Evolutionary conservation across 2,888 invertebrate species (phyloP).

Genomic region (Cantharis rustica): DNA sequence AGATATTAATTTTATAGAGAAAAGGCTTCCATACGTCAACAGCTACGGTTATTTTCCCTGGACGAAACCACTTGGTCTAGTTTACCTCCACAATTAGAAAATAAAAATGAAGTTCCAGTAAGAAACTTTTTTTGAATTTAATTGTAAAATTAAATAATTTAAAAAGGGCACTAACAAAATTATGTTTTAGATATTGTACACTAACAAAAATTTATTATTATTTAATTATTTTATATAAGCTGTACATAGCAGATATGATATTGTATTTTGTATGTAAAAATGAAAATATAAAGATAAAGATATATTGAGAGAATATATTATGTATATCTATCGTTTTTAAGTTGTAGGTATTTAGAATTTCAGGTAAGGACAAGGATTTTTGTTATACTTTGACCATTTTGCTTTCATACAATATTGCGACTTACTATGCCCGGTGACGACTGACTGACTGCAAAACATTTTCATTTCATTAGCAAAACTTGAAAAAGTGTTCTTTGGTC

Average conservation of each 20-base stretch:
- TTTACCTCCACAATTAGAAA: conserved; percentile 58
- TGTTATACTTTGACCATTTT: not conserved
- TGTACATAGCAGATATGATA: not conserved
- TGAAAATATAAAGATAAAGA: not conserved
- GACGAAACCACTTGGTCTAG: conserved; percentile 64
- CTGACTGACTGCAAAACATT: not conserved
- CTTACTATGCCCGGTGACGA: not conserved
- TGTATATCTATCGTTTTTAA: not conserved
- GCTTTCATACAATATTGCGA: not conserved
- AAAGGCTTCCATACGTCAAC: conserved; percentile 76
- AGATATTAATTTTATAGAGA: conserved; percentile 55
- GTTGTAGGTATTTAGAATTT: not conserved
- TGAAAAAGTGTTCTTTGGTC: not conserved
- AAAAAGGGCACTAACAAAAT: not conserved
- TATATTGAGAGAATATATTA: not conserved
- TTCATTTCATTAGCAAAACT: not conserved
- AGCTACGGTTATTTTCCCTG: conserved; percentile 71
- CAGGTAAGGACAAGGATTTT: not conserved
- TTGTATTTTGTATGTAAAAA: not conserved
- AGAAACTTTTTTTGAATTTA: conserved; percentile 13
- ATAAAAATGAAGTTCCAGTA: conserved; percentile 43
- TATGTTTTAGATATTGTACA: not conserved
- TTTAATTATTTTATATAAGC: not conserved
- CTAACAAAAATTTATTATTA: not conserved
- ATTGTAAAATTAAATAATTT: conserved; percentile 13